Evolutionary conservation across 2,797 vertebrate genomes (phyloP), one percentile per base, ranked within the genome.

Genomic region (Sebastes ruberrimus): DNA sequence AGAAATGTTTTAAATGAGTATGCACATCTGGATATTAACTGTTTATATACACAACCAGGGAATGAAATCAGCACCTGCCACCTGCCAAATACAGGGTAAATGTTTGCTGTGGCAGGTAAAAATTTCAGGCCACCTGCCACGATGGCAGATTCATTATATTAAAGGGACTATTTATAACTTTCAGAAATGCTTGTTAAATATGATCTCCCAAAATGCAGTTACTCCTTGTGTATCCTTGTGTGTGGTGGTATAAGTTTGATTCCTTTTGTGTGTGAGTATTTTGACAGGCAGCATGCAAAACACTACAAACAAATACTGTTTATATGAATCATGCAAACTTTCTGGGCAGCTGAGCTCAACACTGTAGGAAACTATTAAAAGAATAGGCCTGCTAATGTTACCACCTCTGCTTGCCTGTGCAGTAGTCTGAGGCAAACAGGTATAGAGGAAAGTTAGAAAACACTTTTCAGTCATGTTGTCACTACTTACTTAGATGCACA

Each of bases 281-380:
- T 66, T 80, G 27, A 80, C 22, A 27, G 20, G 27, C 69, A 68
- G 3, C 3, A 85, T 85, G 78, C 83, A 89, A 86, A 86, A 60
- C 52, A 20, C 11, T 28, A 7, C 22, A 87, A 81, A 74, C 67
- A 89, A 86, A 84, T 53, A 53, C 22, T 38, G 32, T 67, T 28
- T 64, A 16, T 30, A 60, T 63, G 23, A 81, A 64, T 23, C 23
- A 84, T 84, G 88, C 80, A 89, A 83, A 89, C 16, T 35, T 25
- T 23, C 49, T 56, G 20, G 18, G 16, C 49, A 77, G 68, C 46
- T 57, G 67, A 67, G 52, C 11, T 59, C 5, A 52, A 74, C 42
- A n/a, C 23, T 60, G 27, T 59, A 71, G 10, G 18, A 53, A 61
- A 60, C 49, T 77, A 65, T 82, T 67, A 69, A 74, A 73, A 76